Evolutionary conservation across 2,888 invertebrate genomes (phyloP).

Genomic region (Pilophorus perplexus): DNA sequence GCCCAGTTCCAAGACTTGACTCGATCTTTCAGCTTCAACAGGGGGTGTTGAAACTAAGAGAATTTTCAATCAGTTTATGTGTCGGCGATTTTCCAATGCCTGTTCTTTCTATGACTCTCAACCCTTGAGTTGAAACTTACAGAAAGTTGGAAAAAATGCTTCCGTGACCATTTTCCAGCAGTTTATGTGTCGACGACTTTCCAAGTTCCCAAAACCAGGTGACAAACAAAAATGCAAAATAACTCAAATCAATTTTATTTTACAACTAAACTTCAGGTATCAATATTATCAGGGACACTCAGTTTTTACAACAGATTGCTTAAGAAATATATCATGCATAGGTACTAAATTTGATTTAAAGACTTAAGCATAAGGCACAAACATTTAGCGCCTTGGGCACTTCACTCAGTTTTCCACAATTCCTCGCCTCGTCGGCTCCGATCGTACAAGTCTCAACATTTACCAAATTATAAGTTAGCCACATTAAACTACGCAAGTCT

Average conservation of each 20-base stretch:
- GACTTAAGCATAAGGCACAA: conserved; percentile 38
- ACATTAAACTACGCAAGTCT: conserved; percentile 8
- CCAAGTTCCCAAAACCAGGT: no score
- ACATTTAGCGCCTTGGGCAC: conserved; percentile 27
- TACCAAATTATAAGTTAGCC: conserved; percentile 29
- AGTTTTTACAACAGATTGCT: conserved; percentile 32
- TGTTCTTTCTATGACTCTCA: no score
- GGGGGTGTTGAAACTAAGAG: no score
- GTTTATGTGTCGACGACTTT: no score
- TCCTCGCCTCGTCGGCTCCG: background rate
- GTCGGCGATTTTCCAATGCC: no score
- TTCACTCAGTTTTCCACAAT: conserved; percentile 11
- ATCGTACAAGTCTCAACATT: background rate
- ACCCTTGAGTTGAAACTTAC: no score
- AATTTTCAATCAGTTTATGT: no score
- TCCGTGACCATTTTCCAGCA: no score
- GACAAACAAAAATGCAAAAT: no score
- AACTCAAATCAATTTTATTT: conserved; percentile 28
- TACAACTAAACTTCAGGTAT: conserved; percentile 39
- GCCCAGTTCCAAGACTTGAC: no score
- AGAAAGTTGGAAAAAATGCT: no score
- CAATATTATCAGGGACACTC: conserved; percentile 26
- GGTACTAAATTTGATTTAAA: conserved; percentile 39
- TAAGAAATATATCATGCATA: conserved; percentile 33
- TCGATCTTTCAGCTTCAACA: no score